Evolutionary conservation across 2,888 invertebrate genomes (phyloP).

Genomic region (Cheilosia impressa): DNA sequence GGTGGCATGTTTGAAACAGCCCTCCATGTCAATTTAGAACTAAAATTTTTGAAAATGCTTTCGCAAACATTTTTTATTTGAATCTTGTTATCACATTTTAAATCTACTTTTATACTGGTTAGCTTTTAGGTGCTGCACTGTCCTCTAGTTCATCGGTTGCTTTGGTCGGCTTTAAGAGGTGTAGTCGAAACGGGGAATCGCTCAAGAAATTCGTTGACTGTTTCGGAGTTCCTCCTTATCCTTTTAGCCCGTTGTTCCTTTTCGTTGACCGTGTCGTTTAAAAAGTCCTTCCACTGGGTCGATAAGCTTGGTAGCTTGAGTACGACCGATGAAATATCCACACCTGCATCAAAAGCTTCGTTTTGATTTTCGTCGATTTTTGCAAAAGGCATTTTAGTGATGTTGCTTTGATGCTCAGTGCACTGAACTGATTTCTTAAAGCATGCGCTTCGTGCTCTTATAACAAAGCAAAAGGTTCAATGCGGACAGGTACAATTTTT

Average conservation of each 20-base stretch:
- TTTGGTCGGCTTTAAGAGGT: background rate
- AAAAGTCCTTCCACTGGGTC: slow-evolving; percentile 10
- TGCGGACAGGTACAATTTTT: too few species aligned
- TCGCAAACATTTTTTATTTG: too few species aligned
- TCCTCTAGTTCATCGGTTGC: background rate
- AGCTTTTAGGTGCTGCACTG: too few species aligned
- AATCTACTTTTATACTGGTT: too few species aligned
- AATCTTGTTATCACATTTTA: too few species aligned
- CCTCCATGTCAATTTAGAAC: too few species aligned
- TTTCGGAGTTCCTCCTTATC: slow-evolving; percentile 1
- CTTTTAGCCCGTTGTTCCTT: background rate
- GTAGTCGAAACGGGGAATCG: slow-evolving; percentile 1
- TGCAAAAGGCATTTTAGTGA: background rate
- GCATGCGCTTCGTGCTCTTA: too few species aligned
- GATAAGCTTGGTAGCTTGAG: slow-evolving; percentile 20
- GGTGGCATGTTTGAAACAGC: too few species aligned
- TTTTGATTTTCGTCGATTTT: slow-evolving; percentile 28
- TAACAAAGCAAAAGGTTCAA: too few species aligned
- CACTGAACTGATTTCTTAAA: too few species aligned
- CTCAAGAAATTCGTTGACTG: background rate
- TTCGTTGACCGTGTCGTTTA: background rate
- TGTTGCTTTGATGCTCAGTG: too few species aligned
- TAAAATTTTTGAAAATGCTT: too few species aligned
- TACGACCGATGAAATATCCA: background rate
- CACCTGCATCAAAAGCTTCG: background rate